Evolutionary conservation across 2,888 invertebrate species (phyloP).

Genomic region (Aleiodes testaceus): DNA sequence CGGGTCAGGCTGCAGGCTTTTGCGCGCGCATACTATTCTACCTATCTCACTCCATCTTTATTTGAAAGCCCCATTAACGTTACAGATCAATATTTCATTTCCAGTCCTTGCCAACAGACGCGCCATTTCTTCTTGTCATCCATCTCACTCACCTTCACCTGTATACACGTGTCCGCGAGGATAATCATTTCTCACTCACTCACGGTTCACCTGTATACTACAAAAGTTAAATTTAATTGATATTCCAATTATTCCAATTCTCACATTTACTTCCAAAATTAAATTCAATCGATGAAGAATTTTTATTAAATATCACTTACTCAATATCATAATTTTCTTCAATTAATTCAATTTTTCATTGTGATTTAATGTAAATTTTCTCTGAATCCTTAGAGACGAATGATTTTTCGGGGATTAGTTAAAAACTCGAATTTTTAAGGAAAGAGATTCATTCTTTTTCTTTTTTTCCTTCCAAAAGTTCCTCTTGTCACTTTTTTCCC

Average conservation of each 20-base stretch:
- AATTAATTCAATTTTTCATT: no score
- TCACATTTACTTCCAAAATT: not conserved
- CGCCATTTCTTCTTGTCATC: conserved; percentile 46
- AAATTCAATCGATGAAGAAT: no score
- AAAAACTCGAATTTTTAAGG: no score
- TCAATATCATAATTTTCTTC: no score
- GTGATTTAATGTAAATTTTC: no score
- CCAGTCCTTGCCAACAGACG: conserved; percentile 61
- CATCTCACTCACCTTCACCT: conserved; percentile 49
- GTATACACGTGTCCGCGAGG: conserved; percentile 40
- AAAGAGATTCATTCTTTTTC: no score
- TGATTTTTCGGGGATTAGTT: no score
- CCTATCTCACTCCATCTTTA: conserved; percentile 11
- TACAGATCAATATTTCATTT: conserved; percentile 72
- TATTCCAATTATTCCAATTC: not conserved
- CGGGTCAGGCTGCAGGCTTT: conserved; percentile 66
- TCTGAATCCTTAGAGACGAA: no score
- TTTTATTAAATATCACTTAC: no score
- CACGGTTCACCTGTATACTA: conserved; percentile 7
- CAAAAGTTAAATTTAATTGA: not conserved
- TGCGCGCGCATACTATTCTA: conserved; percentile 65
- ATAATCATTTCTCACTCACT: conserved; percentile 19
- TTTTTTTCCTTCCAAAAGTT: no score
- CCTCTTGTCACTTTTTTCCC: no score
- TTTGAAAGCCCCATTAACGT: conserved; percentile 2